Evolutionary conservation across 2,888 invertebrate genomes (phyloP).

Genomic region (Agrotis ipsilon): DNA sequence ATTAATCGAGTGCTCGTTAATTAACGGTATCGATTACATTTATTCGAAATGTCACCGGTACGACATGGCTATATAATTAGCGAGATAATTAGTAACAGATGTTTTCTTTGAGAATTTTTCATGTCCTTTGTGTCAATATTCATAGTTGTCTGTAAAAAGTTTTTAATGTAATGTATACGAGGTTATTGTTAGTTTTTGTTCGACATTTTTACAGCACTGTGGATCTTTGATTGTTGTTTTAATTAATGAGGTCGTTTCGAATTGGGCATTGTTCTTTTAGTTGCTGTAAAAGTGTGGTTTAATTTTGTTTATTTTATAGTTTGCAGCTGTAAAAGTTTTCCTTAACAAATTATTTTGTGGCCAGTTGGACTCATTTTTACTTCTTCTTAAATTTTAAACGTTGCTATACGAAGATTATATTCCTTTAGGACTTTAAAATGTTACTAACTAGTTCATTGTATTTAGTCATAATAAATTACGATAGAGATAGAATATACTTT

Average conservation of each 20-base stretch:
- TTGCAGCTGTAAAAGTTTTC: not conserved
- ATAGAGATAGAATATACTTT: too few relatives aligned
- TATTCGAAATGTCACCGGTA: slow-evolving; percentile 75
- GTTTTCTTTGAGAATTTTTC: slow-evolving; percentile 53
- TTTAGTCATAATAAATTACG: not conserved
- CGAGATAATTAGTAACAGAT: slow-evolving; percentile 63
- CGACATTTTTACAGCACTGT: slow-evolving; percentile 28
- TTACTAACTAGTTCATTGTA: not conserved
- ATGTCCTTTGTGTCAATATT: slow-evolving; percentile 44
- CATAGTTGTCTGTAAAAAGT: slow-evolving; percentile 40
- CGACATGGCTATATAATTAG: slow-evolving; percentile 61
- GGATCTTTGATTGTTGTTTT: slow-evolving; percentile 52
- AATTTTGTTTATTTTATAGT: not conserved
- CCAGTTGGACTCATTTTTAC: not conserved
- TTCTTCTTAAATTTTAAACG: too few relatives aligned
- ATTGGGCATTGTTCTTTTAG: slow-evolving; percentile 21
- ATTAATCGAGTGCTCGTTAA: slow-evolving; percentile 72
- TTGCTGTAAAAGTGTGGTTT: not conserved
- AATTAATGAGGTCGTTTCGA: slow-evolving; percentile 46
- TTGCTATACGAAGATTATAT: too few relatives aligned
- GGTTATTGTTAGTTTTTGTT: slow-evolving; percentile 43
- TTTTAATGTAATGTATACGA: slow-evolving; percentile 51
- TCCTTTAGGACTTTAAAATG: too few relatives aligned
- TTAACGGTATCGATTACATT: slow-evolving; percentile 76
- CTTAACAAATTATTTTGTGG: not conserved